Base-by-base conservation (phyloP, 2,888 invertebrate genomes). In the Conistra vaccinii region DNA sequence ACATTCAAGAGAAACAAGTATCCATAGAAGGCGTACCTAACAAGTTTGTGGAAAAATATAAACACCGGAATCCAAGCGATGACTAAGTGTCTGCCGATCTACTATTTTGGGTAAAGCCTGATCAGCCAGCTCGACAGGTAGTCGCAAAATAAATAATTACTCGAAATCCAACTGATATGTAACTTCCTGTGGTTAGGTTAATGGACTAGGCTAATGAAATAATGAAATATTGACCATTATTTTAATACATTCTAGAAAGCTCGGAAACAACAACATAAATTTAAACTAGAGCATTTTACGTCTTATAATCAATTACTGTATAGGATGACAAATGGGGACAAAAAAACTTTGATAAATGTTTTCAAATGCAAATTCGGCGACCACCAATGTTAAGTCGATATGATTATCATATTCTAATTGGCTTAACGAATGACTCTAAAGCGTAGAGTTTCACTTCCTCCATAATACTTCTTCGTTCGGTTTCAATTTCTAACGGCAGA, bases 381-480 rank as follows among this genome's bases (percentile, higher is more conserved):
- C 79, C 78, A 84, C 86, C 78, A 76, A 84, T 82, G 75, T 76
- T 67, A 74, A 81, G 70, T 58, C 61, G 62, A 77, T 71, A 80
- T 81, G 82, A 87, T 88, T 89, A 85, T 83, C 87, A 89, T 88
- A 88, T 83, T 90, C 85, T 93, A 93, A 94, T 93, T 92, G 91
- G 88, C 84, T 85, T 78, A 69, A 87, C 81, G 87, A 81, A 88
- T 88, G 87, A 88, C 81, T 90, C 89, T 85, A 80, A 78, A 88
- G 87, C 83, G 53, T 88, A 87, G 79, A 82, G 80, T 89, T 90
- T 88, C 88, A 89, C 88, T 91, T 90, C 89, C 90, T 89, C 80
- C 69, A 83, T 85, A 87, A 90, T 89, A 90, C 89, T 92, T 92
- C 90, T 74, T 79, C 76, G 82, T 92, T 91, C 89, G 90, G 91